These are phyloP conservation scores for Periphyllus acericola DNA, from an alignment of 2,888 invertebrate genomes.

Conservation along the genomic window DNA sequence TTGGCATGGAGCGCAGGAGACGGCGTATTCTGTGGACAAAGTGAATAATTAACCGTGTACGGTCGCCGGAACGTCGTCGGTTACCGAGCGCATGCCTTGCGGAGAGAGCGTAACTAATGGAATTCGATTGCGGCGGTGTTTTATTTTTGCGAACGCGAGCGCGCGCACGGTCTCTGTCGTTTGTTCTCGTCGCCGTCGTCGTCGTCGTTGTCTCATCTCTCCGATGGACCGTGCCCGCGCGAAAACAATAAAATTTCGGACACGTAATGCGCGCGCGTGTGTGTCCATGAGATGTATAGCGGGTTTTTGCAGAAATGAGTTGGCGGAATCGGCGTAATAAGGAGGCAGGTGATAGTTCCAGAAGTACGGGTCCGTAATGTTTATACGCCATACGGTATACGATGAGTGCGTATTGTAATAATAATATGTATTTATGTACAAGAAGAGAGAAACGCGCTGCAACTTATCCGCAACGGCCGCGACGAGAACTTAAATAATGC, in stretches of 20 bases:
- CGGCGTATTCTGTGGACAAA: background rate
- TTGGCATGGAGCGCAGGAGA: background rate
- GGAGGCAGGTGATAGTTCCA: background rate
- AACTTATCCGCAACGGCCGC: background rate
- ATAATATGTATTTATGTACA: background rate
- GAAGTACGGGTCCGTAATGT: no score
- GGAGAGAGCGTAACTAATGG: conserved; percentile 53
- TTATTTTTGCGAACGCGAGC: conserved; percentile 42
- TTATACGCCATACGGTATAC: background rate
- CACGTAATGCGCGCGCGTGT: background rate
- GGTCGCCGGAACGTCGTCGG: background rate
- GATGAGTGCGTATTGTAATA: background rate
- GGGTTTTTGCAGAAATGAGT: background rate
- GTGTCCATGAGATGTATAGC: no score
- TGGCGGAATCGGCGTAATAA: background rate
- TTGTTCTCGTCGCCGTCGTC: background rate
- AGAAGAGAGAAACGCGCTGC: background rate
- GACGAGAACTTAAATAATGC: background rate
- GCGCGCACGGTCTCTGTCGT: background rate
- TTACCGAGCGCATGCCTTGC: background rate
- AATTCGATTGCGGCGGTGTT: conserved; percentile 34
- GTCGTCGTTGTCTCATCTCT: background rate
- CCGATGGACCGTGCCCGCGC: conserved; percentile 20
- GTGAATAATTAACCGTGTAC: conserved; percentile 10
- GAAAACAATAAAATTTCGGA: background rate